Base-by-base conservation (phyloP, 2,888 invertebrate species). In the Glaucopsyche alexis region DNA sequence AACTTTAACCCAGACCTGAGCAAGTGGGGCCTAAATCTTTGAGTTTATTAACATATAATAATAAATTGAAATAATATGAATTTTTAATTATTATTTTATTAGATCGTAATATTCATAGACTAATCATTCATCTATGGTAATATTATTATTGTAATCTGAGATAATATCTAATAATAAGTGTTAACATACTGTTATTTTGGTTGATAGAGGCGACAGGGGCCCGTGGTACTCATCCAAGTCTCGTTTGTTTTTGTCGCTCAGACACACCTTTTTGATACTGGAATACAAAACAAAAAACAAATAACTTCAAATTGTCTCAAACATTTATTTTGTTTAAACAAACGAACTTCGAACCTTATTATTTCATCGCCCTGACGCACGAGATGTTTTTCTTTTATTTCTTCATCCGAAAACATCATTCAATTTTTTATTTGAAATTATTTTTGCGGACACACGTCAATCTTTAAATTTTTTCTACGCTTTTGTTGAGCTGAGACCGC, bases 401-500 rank as follows among this genome's bases (percentile, higher is more conserved):
- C 91, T 76, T 91, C 91, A 80, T 91, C 90, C 78, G 90, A 89
- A 86, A 93, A 91, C 93, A 93, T 93, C 85, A 85, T 91, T 90
- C 88, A 86, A 88, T 89, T 87, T 81, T 84, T 87, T 72, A 84
- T 88, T 85, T 89, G 91, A 89, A 91, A 91, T 88, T 91, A 87
- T 90, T 91, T 90, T 84, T 77, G 74, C 84, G 81, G 88, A 80
- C 81, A 79, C 82, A 84, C 85, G 87, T 87, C 87, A 86, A 85
- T 84, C 83, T 81, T 84, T 83, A 80, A 80, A 84, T 85, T 86
- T 88, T 85, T 84, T 84, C 83, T 78, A 80, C 77, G 81, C 81
- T 82, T 79, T 84, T 87, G 82, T 83, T 85, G 85, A 83, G 86
- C 85, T 84, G 87, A 87, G 87, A 81, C 84, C 79, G 86, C 77